These are phyloP conservation scores for Characodon lateralis DNA, from an alignment of 2,797 vertebrate species.

Conservation along the genomic window DNA sequence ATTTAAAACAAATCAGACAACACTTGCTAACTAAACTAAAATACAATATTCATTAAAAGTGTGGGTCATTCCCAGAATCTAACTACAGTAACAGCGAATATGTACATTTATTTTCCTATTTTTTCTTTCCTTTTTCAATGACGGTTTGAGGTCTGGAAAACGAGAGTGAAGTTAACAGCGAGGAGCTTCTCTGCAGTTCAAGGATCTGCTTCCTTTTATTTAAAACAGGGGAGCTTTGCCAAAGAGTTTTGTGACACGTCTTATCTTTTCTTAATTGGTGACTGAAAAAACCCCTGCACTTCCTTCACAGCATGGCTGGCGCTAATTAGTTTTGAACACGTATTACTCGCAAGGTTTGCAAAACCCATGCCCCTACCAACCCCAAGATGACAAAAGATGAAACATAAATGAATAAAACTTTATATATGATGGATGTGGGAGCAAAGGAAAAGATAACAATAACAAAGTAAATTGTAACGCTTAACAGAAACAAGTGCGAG, in stretches of 20 bases:
- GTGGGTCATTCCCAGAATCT: slow-evolving; percentile 40
- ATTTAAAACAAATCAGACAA: not conserved
- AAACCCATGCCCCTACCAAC: slow-evolving; percentile 60
- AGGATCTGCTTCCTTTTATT: slow-evolving; percentile 48
- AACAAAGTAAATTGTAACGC: slow-evolving; percentile 21
- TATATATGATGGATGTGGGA: slow-evolving; percentile 44
- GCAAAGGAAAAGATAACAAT: slow-evolving; percentile 38
- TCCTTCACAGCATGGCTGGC: slow-evolving; percentile 71
- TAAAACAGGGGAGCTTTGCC: slow-evolving; percentile 45
- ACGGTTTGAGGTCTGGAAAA: slow-evolving; percentile 22
- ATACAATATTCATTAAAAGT: slow-evolving; percentile 28
- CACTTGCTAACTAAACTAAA: slow-evolving; percentile 13
- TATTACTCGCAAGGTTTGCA: slow-evolving; percentile 70
- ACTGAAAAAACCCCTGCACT: slow-evolving; percentile 69
- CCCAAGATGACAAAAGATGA: slow-evolving; percentile 54
- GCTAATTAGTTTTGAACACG: slow-evolving; percentile 79
- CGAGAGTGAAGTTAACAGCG: slow-evolving; percentile 26
- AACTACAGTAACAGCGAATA: slow-evolving; percentile 47
- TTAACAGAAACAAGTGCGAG: slow-evolving; percentile 9
- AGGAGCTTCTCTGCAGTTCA: slow-evolving; percentile 60
- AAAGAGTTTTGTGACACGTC: slow-evolving; percentile 56
- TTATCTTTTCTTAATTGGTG: slow-evolving; percentile 67
- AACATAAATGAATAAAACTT: slow-evolving; percentile 57
- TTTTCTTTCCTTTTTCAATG: slow-evolving; percentile 10
- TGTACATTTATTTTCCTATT: slow-evolving; percentile 6